A percentile compares a stretch with the other conserved stretches of the same genome.
These are phyloP conservation scores for Parauchenoglanis punctatus DNA, from an alignment of 2,797 vertebrate species.

Conservation along the genomic window DNA sequence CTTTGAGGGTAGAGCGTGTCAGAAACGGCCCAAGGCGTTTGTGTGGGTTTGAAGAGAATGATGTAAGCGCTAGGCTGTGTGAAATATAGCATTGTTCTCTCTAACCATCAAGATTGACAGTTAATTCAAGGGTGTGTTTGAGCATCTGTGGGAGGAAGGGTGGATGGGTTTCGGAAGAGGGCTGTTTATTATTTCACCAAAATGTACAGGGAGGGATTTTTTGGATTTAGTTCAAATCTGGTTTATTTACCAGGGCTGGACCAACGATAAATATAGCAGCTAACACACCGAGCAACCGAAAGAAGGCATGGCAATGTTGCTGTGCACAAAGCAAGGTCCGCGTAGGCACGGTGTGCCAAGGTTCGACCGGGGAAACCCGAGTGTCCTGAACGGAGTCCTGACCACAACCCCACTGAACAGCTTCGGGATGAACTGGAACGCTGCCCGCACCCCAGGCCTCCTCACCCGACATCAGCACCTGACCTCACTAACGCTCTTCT, in stretches of 20 bases:
- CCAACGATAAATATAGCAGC: not conserved
- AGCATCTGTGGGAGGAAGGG: not conserved
- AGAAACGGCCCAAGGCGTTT: not conserved
- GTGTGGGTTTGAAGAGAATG: conserved; percentile 9
- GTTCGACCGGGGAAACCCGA: not conserved
- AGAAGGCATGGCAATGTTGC: not conserved
- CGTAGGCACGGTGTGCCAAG: not conserved
- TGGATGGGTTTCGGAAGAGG: not conserved
- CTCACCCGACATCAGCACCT: no score
- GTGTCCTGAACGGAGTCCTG: not conserved
- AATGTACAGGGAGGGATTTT: not conserved
- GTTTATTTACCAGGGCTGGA: not conserved
- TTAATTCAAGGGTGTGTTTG: not conserved
- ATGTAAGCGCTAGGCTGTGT: not conserved
- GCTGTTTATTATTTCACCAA: not conserved
- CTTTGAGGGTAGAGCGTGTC: not conserved
- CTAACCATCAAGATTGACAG: not conserved
- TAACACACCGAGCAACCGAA: not conserved
- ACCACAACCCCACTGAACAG: not conserved
- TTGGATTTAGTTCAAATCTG: not conserved
- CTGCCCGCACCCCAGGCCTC: no score
- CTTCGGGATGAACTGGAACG: no score
- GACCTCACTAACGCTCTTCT: no score
- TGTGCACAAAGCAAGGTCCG: not conserved
- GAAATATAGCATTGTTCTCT: not conserved